Conservation (phyloP, 2,888 invertebrate genomes). For the Brachynemurus nebulosus region DNA sequence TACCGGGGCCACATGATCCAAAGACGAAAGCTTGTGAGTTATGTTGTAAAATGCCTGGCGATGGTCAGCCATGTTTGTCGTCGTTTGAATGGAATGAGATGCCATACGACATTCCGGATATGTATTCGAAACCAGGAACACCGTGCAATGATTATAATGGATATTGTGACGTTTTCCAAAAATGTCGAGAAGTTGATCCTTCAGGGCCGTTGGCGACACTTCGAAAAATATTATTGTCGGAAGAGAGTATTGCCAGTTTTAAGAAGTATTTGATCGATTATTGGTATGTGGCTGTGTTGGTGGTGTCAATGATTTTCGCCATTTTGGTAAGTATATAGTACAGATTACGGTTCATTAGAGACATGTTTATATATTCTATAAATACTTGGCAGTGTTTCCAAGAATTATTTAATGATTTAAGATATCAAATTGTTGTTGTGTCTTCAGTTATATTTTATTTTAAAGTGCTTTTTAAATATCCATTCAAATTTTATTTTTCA, state of each 20-base stretch:
- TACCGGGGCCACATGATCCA: slow-evolving; percentile 61
- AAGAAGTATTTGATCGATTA: slow-evolving; percentile 76
- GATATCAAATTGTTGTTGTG: too few relatives aligned
- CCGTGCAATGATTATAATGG: slow-evolving; percentile 91
- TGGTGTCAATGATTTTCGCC: slow-evolving; percentile 57
- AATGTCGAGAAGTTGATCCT: slow-evolving; percentile 85
- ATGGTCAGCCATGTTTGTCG: slow-evolving; percentile 68
- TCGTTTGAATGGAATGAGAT: slow-evolving; percentile 82
- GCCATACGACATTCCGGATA: slow-evolving; percentile 84
- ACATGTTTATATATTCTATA: too few relatives aligned
- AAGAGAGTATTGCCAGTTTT: slow-evolving; percentile 80
- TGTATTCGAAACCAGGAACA: slow-evolving; percentile 86
- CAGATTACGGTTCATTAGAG: too few relatives aligned
- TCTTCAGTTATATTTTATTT: too few relatives aligned
- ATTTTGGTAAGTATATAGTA: slow-evolving; percentile 79
- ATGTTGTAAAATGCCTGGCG: slow-evolving; percentile 79
- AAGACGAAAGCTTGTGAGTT: slow-evolving; percentile 83
- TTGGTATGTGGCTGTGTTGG: slow-evolving; percentile 80
- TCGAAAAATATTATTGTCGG: slow-evolving; percentile 70
- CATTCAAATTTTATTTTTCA: too few relatives aligned
- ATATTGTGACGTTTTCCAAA: slow-evolving; percentile 57
- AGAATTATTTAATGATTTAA: too few relatives aligned
- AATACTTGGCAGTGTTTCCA: too few relatives aligned
- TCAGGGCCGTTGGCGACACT: slow-evolving; percentile 84
- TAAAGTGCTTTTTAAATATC: too few relatives aligned